Conservation (phyloP, 1,140 invertebrate genomes). For the Triops cancriformis region DNA sequence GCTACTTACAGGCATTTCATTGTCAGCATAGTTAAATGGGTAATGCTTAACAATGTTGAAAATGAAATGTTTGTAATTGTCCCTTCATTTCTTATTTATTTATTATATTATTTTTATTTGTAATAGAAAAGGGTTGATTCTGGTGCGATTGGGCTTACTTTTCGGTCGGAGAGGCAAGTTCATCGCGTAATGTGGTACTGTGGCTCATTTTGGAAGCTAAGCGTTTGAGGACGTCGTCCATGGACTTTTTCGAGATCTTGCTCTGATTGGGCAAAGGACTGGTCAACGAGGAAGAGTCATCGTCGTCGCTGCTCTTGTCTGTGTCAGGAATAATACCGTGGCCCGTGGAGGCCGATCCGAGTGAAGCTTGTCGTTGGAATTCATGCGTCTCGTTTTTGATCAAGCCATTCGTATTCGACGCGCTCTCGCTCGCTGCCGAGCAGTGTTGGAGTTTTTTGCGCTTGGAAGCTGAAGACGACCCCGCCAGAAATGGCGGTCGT, state of each 20-base stretch:
- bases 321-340: neutral
- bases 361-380: neutral
- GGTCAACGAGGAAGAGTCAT: neutral
- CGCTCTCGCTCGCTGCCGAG: neutral
- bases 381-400: neutral
- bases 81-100: neutral
- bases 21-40: too few species aligned
- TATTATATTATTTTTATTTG: neutral
- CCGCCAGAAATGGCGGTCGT: neutral
- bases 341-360: neutral
- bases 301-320: neutral
- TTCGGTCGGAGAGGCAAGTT: conserved; percentile 34
- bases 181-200: conserved; percentile 48
- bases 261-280: conserved; percentile 16
- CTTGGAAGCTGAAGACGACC: conserved; percentile 2
- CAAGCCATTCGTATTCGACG: neutral
- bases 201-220: conserved; percentile 69
- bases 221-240: conserved; percentile 76
- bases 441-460: neutral
- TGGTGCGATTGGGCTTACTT: conserved; percentile 27
- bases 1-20: too few species aligned
- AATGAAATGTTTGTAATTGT: too few species aligned
- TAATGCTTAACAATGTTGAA: too few species aligned
- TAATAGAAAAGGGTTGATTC: neutral
- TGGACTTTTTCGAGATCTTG: conserved; percentile 42